Percentiles rank a stretch among this genome's conserved stretches.
Evolutionary conservation across 2,113 vertebrate genomes (phyloP).

Genomic region (Megaleporinus macrocephalus): DNA sequence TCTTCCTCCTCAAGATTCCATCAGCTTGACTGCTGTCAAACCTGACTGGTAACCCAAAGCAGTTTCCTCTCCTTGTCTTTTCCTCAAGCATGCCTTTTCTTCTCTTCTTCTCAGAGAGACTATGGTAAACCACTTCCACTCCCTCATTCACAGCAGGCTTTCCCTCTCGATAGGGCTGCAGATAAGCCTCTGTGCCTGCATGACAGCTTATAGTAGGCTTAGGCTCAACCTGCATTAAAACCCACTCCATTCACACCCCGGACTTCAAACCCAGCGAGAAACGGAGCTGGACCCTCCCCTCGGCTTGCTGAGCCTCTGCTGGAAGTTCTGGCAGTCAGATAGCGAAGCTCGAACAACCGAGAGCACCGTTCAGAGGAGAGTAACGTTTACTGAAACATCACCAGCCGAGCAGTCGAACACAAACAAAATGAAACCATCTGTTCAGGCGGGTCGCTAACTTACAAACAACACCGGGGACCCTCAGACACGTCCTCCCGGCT

Average conservation of each 20-base stretch:
- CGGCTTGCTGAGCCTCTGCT: no score
- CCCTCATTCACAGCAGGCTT: background rate
- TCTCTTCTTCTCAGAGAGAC: background rate
- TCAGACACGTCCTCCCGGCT: background rate
- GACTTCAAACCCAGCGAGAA: background rate
- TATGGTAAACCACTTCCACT: constrained; percentile 14
- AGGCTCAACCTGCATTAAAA: background rate
- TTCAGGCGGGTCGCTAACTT: background rate
- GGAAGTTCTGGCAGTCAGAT: background rate
- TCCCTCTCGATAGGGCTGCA: background rate
- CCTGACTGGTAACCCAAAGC: background rate
- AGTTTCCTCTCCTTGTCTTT: background rate
- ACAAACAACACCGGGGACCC: background rate
- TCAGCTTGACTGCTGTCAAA: background rate
- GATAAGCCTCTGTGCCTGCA: background rate
- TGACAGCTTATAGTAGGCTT: background rate
- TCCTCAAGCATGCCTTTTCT: background rate
- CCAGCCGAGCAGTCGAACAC: background rate
- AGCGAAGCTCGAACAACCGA: background rate
- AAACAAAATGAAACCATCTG: background rate
- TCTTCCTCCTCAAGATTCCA: background rate
- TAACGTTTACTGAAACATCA: background rate
- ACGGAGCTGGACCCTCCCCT: background rate
- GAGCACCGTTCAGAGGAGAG: background rate
- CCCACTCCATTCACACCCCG: background rate